phyloP scores from a whole-genome alignment of 2,113 vertebrate genomes.

The Ranitomeya imitator region DNA sequence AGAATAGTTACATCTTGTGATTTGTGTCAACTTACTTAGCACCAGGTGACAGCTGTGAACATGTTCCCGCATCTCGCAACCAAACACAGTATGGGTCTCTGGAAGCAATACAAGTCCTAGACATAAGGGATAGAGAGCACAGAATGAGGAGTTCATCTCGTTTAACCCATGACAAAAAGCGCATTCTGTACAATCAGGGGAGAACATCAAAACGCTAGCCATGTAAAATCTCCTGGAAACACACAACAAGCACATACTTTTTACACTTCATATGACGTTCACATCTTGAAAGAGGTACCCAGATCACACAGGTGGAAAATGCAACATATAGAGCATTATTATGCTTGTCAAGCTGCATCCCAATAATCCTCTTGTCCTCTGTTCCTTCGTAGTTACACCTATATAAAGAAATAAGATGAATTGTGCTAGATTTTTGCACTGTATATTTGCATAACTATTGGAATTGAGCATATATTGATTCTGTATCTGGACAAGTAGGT shows the following conservation, averaged over 20 bases:
- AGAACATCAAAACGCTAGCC: background rate
- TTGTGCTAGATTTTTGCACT: background rate
- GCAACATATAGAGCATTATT: slow-evolving; percentile 84
- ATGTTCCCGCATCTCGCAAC: slow-evolving; percentile 83
- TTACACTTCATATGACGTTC: slow-evolving; percentile 91
- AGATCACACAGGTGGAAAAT: slow-evolving; percentile 92
- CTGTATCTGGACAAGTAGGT: background rate
- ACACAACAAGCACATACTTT: slow-evolving; percentile 75
- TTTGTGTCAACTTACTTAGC: slow-evolving; percentile 78
- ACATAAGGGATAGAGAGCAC: slow-evolving; percentile 51
- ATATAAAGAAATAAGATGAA: slow-evolving; percentile 6
- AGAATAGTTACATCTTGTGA: slow-evolving; percentile 38
- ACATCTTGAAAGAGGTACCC: slow-evolving; percentile 90
- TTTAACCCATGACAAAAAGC: background rate
- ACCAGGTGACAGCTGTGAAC: slow-evolving; percentile 78
- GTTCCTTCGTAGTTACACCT: slow-evolving; percentile 93
- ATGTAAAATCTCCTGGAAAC: background rate
- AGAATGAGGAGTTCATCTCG: slow-evolving; percentile 29
- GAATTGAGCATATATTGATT: background rate
- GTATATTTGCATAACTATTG: background rate
- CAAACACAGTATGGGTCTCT: slow-evolving; percentile 97
- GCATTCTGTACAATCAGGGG: background rate
- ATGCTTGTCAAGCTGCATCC: slow-evolving; percentile 89
- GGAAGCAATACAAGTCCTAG: slow-evolving; percentile 94
- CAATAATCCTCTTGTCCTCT: slow-evolving; percentile 91